Base-by-base conservation (phyloP, 2,113 vertebrate species). In the Phylloscopus trochilus region DNA sequence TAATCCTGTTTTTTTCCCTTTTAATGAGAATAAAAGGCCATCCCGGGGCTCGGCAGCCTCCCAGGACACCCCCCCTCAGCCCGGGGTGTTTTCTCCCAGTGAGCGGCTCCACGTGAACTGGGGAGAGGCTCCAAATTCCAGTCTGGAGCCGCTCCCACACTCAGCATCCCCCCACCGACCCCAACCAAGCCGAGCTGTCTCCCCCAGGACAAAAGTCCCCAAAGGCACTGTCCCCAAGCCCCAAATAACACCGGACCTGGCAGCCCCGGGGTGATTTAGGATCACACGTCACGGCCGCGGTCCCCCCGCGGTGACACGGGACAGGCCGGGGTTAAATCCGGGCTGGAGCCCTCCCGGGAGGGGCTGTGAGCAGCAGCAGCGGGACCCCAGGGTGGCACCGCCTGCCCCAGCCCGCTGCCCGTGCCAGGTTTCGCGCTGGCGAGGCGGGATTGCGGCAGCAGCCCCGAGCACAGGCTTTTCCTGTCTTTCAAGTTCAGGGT, bases 401-500 rank as follows among this genome's bases (percentile, higher is more conserved):
- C 11, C 3, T 19, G 68, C 13, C 87, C 73, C 72, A 4, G 16
- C 37, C 33, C 9, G 15, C 60, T 46, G 58, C 70, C 62, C 7
- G 59, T 83, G 93, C 94, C 91, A 93, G 93, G 90, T 77, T 92
- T 89, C 47, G 6, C 56, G 77, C 89, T 93, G 24, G 89, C 37
- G 4, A 83, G 94, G 86, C 89, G 0, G 81, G 83, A 77, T 86
- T 83, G 93, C 68, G 2, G 94, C 96, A 80, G 92, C 73, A 31
- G 81, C 82, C 79, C 89, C 33, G 13, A 87, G 84, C 96, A 90
- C 95, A 94, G 75, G 96, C 94, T 95, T 97, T 97, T 95, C 96
- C 91, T 94, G 94, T 96, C 93, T 96, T 95, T 95, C 96, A 96
- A 95, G 95, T 97, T 96, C 95, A 96, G 85, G 88, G 92, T 90